A percentile compares a stretch with the other conserved stretches of the same genome.
phyloP scores from a whole-genome alignment of 2,797 vertebrate genomes.

The Adelosebastes latens region DNA sequence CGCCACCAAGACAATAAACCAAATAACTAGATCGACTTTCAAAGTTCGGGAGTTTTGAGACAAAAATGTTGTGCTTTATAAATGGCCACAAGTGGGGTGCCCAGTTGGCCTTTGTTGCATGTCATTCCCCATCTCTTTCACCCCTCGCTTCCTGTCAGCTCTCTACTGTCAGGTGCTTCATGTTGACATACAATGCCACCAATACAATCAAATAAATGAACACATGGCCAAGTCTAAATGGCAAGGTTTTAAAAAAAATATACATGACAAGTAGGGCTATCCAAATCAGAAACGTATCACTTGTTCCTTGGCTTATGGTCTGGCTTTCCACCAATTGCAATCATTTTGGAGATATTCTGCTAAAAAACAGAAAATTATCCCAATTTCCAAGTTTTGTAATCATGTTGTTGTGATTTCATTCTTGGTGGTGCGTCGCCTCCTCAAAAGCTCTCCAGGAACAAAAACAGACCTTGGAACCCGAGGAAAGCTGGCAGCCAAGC shows the following conservation, averaged over 20 bases:
- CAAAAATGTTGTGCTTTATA: background rate
- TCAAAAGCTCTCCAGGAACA: slow-evolving; percentile 24
- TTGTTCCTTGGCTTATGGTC: background rate
- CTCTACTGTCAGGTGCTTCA: background rate
- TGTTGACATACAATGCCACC: background rate
- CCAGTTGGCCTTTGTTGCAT: background rate
- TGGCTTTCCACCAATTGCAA: background rate
- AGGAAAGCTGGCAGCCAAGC: slow-evolving; percentile 27
- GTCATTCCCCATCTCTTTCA: background rate
- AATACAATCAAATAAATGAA: background rate
- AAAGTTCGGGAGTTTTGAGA: background rate
- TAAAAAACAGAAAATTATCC: background rate
- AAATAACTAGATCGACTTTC: background rate
- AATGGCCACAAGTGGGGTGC: background rate
- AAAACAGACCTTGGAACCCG: slow-evolving; percentile 44
- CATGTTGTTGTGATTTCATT: slow-evolving; percentile 17
- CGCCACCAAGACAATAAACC: background rate
- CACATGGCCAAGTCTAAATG: background rate
- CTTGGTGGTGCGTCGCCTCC: slow-evolving; percentile 14
- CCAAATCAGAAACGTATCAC: background rate
- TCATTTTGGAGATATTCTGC: background rate
- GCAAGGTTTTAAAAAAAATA: background rate
- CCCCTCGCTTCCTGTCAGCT: background rate
- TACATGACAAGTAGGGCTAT: background rate
- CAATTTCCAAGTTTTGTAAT: slow-evolving; percentile 20